These are phyloP conservation scores for Meloidogyne hapla DNA, from an alignment of 1,140 invertebrate species.

Conservation along the genomic window DNA sequence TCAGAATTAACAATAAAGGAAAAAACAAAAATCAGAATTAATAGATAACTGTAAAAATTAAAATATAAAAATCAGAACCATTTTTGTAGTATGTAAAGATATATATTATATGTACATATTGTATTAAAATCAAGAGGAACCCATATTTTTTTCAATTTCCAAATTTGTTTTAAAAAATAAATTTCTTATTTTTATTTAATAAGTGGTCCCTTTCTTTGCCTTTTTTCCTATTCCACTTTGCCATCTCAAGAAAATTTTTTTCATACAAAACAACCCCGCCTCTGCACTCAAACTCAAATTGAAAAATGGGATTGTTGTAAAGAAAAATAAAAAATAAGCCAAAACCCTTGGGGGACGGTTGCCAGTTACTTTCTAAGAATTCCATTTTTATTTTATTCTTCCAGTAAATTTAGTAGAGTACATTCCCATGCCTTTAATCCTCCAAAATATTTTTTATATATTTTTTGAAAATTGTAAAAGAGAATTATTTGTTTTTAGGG, in stretches of 20 bases:
- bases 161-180: not conserved
- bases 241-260: not conserved
- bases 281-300: not conserved
- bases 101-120: too few relatives aligned
- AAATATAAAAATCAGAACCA: too few relatives aligned
- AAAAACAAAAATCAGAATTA: too few relatives aligned
- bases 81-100: too few relatives aligned
- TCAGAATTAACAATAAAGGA: too few relatives aligned
- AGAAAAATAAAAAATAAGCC: not conserved
- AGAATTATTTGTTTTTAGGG: too few relatives aligned
- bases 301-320: conserved; percentile 2
- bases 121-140: too few relatives aligned
- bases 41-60: too few relatives aligned
- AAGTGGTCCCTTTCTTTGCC: not conserved
- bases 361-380: not conserved
- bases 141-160: too few relatives aligned
- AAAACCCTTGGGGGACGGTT: not conserved
- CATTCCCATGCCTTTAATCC: conserved; percentile 2
- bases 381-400: not conserved
- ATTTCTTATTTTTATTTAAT: not conserved
- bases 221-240: too few relatives aligned
- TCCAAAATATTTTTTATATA: not conserved
- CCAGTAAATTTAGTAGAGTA: not conserved
- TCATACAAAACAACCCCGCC: not conserved
- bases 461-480: not conserved